These are phyloP conservation scores for Fregata magnificens DNA, from an alignment of 2,113 vertebrate species.

Conservation along the genomic window DNA sequence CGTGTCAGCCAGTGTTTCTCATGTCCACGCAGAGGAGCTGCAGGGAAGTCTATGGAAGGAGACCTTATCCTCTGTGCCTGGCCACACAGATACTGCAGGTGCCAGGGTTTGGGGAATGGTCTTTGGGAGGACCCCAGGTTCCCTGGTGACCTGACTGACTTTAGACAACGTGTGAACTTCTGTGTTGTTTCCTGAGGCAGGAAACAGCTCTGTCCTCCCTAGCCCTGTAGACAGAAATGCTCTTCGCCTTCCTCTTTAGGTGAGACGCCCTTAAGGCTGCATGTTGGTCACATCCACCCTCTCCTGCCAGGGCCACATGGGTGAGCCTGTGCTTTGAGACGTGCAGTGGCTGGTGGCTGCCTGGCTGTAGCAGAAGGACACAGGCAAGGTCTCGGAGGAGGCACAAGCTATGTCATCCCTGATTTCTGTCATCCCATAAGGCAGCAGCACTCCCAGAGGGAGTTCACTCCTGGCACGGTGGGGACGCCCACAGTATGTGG, in stretches of 20 bases:
- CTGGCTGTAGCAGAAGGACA: neutral
- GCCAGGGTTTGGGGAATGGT: neutral
- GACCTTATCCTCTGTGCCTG: neutral
- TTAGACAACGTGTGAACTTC: neutral
- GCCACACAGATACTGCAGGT: neutral
- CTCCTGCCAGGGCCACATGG: neutral
- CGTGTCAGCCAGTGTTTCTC: neutral
- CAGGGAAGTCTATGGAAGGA: neutral
- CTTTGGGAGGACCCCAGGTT: neutral
- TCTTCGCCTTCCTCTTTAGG: neutral
- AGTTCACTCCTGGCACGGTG: neutral
- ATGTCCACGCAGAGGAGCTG: neutral
- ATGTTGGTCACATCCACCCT: neutral
- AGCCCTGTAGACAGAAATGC: neutral
- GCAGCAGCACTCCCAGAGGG: neutral
- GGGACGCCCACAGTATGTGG: neutral
- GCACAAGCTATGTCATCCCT: neutral
- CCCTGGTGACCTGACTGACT: neutral
- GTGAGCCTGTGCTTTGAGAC: neutral
- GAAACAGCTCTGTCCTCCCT: neutral
- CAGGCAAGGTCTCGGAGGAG: neutral
- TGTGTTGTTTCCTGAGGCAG: neutral
- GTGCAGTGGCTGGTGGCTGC: neutral
- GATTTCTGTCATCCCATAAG: neutral
- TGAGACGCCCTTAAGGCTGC: neutral